These are phyloP conservation scores for Poecilia velifera DNA, from an alignment of 2,797 vertebrate genomes.

Conservation along the genomic window DNA sequence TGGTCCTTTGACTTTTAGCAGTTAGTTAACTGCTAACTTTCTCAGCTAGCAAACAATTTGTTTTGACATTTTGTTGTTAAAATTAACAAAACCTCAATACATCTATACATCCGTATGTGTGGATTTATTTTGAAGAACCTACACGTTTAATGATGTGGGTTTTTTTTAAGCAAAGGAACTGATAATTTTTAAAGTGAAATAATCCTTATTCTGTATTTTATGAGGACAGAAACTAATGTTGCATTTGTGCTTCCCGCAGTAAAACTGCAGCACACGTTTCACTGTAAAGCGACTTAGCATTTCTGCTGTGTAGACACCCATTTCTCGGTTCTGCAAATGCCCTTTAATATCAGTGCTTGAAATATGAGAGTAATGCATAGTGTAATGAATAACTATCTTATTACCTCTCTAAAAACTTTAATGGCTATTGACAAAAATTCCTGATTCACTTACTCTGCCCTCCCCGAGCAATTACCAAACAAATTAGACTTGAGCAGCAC, in stretches of 20 bases:
- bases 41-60: background rate
- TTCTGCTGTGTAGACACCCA: constrained; percentile 3
- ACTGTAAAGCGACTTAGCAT: background rate
- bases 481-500: constrained; percentile 55
- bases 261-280: background rate
- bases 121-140: background rate
- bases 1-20: no score
- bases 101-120: background rate
- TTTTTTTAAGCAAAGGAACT: background rate
- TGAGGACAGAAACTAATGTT: background rate
- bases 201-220: background rate
- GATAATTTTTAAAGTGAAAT: background rate
- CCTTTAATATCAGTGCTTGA: constrained; percentile 28
- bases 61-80: background rate
- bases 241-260: background rate
- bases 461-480: constrained; percentile 60
- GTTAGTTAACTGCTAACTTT: background rate
- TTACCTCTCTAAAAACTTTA: constrained; percentile 59
- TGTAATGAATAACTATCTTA: constrained; percentile 60
- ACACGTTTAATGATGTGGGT: background rate
- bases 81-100: background rate
- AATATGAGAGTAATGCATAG: constrained; percentile 28
- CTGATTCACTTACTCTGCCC: constrained; percentile 42
- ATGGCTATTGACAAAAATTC: constrained; percentile 70
- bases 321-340: constrained; percentile 2